phyloP scores from a whole-genome alignment of 2,113 vertebrate genomes.

The Sclerurus mexicanus region DNA sequence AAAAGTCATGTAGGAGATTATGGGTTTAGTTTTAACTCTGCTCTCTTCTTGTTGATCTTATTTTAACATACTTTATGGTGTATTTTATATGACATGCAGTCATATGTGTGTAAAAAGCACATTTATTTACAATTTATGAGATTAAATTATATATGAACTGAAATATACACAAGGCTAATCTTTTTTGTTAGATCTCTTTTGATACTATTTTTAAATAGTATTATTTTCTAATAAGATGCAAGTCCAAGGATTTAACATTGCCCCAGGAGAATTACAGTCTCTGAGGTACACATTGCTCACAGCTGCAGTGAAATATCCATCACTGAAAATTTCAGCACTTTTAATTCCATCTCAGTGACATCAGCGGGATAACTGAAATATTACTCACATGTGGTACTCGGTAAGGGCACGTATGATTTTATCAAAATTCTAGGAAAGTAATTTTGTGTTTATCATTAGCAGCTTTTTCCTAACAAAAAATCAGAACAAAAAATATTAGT shows the following conservation, averaged over 20 bases:
- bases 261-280: constrained; percentile 25
- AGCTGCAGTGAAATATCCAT: constrained; percentile 63
- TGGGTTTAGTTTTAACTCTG: constrained; percentile 35
- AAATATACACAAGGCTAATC: constrained; percentile 30
- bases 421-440: neutral
- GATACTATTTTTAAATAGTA: constrained; percentile 43
- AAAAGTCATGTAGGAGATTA: neutral
- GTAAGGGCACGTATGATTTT: constrained; percentile 20
- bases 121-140: neutral
- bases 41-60: neutral
- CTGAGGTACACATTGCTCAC: constrained; percentile 64
- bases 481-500: neutral
- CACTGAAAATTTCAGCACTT: constrained; percentile 61
- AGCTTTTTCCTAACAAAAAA: neutral
- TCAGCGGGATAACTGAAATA: constrained; percentile 61
- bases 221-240: constrained; percentile 32
- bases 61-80: neutral
- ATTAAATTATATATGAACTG: neutral
- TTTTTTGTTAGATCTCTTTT: constrained; percentile 10
- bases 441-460: neutral
- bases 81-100: neutral
- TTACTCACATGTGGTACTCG: constrained; percentile 50
- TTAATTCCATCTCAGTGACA: constrained; percentile 69
- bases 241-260: constrained; percentile 32
- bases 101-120: neutral